A percentile compares a stretch with the other conserved stretches of the same genome.
Conservation (phyloP, 53 echinoderm and acorn worm genomes). For the Echinarachnius parma region DNA sequence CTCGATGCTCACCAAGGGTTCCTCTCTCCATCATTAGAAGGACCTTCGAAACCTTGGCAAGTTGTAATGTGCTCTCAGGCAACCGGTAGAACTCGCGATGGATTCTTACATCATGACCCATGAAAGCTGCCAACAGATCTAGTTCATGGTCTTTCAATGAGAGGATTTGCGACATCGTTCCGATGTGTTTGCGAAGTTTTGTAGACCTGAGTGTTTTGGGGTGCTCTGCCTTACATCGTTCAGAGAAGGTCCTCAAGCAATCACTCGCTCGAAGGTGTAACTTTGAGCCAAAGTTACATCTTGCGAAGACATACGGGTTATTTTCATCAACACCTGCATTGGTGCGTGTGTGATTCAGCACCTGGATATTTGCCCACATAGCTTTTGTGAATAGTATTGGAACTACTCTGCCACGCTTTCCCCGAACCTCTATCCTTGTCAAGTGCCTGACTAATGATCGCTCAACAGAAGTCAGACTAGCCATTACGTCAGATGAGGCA, state of each 20-base stretch:
- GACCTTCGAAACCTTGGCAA: constrained; percentile 64
- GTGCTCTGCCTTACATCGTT: constrained; percentile 27
- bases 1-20: constrained; percentile 27
- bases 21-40: constrained; percentile 62
- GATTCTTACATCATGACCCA: constrained; percentile 50
- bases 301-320: constrained; percentile 62
- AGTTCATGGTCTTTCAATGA: constrained; percentile 57
- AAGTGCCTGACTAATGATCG: constrained; percentile 42
- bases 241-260: constrained; percentile 45
- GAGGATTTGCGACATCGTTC: constrained; percentile 58
- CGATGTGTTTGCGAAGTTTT: constrained; percentile 57
- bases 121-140: constrained; percentile 50
- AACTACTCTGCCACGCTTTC: constrained; percentile 61
- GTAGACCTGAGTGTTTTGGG: constrained; percentile 51
- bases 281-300: constrained; percentile 27
- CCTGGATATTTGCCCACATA: constrained; percentile 39
- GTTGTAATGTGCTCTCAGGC: constrained; percentile 40
- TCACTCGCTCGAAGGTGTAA: constrained; percentile 34
- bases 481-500: constrained; percentile 10
- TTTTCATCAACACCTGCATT: constrained; percentile 31
- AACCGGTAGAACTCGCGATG: constrained; percentile 50
- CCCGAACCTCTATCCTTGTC: constrained; percentile 53
- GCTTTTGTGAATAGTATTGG: constrained; percentile 51
- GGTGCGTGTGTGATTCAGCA: constrained; percentile 34
- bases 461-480: constrained; percentile 53